These are phyloP conservation scores for Echeneis naucrates DNA, from an alignment of 2,797 vertebrate species.

Conservation along the genomic window DNA sequence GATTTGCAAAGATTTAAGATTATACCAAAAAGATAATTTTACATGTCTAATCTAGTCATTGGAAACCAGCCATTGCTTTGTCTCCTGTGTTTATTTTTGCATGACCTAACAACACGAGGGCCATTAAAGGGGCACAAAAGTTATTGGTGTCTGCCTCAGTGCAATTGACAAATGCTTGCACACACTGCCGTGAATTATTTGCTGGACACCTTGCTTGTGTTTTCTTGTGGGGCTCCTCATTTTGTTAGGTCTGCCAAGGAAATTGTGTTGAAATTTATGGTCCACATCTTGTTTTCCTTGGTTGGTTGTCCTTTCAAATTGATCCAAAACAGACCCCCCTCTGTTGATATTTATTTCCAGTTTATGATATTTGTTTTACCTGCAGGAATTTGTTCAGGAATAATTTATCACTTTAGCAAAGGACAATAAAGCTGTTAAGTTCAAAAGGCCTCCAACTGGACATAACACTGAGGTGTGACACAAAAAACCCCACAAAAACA, in stretches of 20 bases:
- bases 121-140: conserved; percentile 55
- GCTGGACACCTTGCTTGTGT: conserved; percentile 77
- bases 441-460: conserved; percentile 38
- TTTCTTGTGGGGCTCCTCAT: conserved; percentile 64
- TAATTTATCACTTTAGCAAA: conserved; percentile 79
- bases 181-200: conserved; percentile 74
- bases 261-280: conserved; percentile 83
- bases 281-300: conserved; percentile 68
- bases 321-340: conserved; percentile 81
- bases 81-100: conserved; percentile 70
- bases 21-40: not conserved
- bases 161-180: conserved; percentile 65
- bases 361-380: conserved; percentile 85
- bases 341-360: conserved; percentile 69
- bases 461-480: conserved; percentile 26
- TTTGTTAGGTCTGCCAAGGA: conserved; percentile 63
- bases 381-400: conserved; percentile 78
- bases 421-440: conserved; percentile 74
- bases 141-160: conserved; percentile 69
- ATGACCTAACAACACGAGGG: conserved; percentile 64
- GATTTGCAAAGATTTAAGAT: conserved; percentile 11
- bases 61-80: conserved; percentile 21
- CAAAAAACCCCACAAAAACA: not conserved
- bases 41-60: not conserved
- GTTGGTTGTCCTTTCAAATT: conserved; percentile 71